These are phyloP conservation scores for Dipodomys spectabilis DNA, from an alignment of 2,113 vertebrate genomes.

Conservation along the genomic window DNA sequence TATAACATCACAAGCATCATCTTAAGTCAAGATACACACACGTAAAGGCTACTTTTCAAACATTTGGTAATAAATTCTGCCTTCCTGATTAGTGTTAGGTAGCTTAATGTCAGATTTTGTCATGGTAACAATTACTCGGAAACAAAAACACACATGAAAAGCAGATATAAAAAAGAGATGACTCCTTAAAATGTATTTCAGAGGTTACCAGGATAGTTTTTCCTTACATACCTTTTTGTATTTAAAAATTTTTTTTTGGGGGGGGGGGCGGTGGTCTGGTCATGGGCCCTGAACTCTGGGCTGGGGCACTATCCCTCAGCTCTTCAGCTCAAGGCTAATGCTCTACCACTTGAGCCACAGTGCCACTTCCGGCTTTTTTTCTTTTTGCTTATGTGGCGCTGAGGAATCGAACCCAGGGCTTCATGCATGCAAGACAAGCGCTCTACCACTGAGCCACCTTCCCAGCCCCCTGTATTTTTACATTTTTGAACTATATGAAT, in stretches of 20 bases:
- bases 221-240: conserved; percentile 19
- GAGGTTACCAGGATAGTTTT: conserved; percentile 17
- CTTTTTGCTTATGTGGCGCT: too few relatives aligned
- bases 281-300: too few relatives aligned
- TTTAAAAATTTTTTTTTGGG: not conserved
- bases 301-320: too few relatives aligned
- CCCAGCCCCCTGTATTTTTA: too few relatives aligned
- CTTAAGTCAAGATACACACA: conserved; percentile 50
- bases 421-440: too few relatives aligned
- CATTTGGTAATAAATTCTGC: conserved; percentile 59
- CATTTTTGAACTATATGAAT: too few relatives aligned
- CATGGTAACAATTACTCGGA: conserved; percentile 52
- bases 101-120: conserved; percentile 57
- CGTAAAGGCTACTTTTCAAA: conserved; percentile 56
- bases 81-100: conserved; percentile 62
- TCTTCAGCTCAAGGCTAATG: too few relatives aligned
- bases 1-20: conserved; percentile 51
- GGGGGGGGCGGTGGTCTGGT: too few relatives aligned
- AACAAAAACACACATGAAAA: conserved; percentile 59
- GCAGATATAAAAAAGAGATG: not conserved
- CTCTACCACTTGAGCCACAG: too few relatives aligned
- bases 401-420: too few relatives aligned
- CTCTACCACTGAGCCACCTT: too few relatives aligned
- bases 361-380: too few relatives aligned
- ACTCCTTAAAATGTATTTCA: conserved; percentile 8